These are phyloP conservation scores for Sitodiplosis mosellana DNA, from an alignment of 1,140 invertebrate species.

Conservation along the genomic window DNA sequence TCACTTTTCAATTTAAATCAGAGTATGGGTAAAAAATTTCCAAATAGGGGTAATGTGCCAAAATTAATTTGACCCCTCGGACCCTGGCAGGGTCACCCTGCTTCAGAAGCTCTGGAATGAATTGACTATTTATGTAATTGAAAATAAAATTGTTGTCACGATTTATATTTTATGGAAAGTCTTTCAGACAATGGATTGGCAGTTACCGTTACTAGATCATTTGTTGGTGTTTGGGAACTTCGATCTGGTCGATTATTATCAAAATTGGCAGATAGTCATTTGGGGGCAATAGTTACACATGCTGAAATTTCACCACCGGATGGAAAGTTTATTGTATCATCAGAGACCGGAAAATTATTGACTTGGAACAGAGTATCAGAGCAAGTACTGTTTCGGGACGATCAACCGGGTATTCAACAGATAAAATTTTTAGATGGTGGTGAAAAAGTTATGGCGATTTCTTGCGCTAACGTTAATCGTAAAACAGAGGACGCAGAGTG, in stretches of 20 bases:
- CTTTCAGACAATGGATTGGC: conserved; percentile 58
- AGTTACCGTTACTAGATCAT: conserved; percentile 77
- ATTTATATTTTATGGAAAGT: too few relatives aligned
- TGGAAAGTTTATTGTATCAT: conserved; percentile 69
- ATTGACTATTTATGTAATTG: too few relatives aligned
- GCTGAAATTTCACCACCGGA: conserved; percentile 62
- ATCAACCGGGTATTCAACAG: conserved; percentile 72
- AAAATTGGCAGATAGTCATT: conserved; percentile 75
- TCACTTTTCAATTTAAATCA: too few relatives aligned
- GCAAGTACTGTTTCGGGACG: conserved; percentile 66
- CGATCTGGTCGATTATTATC: conserved; percentile 61
- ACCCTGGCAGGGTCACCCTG: too few relatives aligned
- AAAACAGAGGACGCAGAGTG: conserved; percentile 28
- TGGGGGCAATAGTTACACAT: conserved; percentile 89
- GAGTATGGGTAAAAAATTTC: too few relatives aligned
- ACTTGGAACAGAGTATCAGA: conserved; percentile 79
- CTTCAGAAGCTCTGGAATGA: too few relatives aligned
- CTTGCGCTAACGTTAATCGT: conserved; percentile 33
- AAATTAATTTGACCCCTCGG: too few relatives aligned
- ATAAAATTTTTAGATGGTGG: conserved; percentile 69
- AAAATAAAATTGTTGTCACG: conserved; percentile 5
- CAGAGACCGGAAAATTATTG: conserved; percentile 81
- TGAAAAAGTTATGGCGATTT: conserved; percentile 69
- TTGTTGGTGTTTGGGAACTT: conserved; percentile 91
- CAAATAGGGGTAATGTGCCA: too few relatives aligned